Percentiles rank a stretch among this genome's conserved stretches.
phyloP scores from a whole-genome alignment of 2,797 vertebrate genomes.

The Dipus sagitta region DNA sequence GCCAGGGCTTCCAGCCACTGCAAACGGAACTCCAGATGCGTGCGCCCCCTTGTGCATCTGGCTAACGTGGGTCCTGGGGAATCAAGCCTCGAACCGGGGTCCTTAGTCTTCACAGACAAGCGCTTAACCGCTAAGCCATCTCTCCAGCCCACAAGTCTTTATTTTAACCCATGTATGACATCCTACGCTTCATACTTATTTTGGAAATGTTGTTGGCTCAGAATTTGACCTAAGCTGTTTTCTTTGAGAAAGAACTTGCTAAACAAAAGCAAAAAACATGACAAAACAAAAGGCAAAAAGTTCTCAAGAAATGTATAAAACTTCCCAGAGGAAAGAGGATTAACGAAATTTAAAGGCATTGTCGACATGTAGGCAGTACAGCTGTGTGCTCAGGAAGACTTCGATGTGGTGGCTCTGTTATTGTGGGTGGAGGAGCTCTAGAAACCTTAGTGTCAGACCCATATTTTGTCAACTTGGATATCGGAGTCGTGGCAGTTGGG shows the following conservation, averaged over 20 bases:
- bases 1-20: no score
- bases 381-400: neutral
- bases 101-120: no score
- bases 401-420: neutral
- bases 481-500: neutral
- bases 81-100: no score
- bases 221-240: neutral
- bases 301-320: neutral
- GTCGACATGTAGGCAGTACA: neutral
- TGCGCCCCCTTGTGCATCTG: no score
- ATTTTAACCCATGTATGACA: neutral
- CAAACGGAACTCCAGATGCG: no score
- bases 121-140: no score
- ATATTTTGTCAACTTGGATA: neutral
- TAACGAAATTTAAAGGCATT: neutral
- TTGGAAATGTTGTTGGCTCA: neutral
- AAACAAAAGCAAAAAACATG: neutral
- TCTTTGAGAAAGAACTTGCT: constrained; percentile 36
- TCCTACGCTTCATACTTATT: neutral
- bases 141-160: neutral
- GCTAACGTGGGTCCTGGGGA: no score
- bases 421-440: neutral
- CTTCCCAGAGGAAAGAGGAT: neutral
- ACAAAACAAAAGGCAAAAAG: neutral
- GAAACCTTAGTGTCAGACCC: neutral